Evolutionary conservation across 1,140 invertebrate species (phyloP), one percentile per base, ranked within the genome.

Genomic region (Gyrodactylus bullatarudis): DNA sequence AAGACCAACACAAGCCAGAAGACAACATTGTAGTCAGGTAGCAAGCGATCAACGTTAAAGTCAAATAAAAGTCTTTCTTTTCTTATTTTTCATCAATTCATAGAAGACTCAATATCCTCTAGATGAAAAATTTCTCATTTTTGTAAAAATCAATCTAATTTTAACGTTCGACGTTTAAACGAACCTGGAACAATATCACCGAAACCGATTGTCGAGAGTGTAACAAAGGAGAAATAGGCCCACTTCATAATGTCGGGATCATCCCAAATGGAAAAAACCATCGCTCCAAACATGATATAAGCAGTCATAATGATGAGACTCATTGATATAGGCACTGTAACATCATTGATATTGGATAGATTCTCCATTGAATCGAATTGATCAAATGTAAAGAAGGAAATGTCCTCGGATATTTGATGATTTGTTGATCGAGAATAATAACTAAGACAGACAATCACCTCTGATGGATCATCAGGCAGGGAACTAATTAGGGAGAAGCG

Each of bases 191-290:
- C 90, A 80, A 91, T 89, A 81, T 96, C 92, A 0, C 92, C 92
- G 77, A 96, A 89, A 0, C 92, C 91, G 75, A 94, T 89, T 25
- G 84, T 84, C 19, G 81, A 82, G n/a, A 85, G 78, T 1, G 84
- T 90, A 22, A 90, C 89, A 82, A 91, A 93, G 77, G 91, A 94
- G 78, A 95, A 96, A 80, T 91, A 96, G 72, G 88, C 87, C 26
- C 89, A 89, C 76, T 92, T 89, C 22, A 96, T 81, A 23, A 89
- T 85, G 69, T 85, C 87, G 91, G 92, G 96, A 71, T 87, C 84
- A 74, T 80, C 80, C 79, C 79, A 81, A 1, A 75, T 22, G 1
- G 73, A 23, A 54, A 74, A 74, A 1, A 74, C 54, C 2, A 71
- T 22, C 1, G 73, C 72, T 20, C 73, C 73, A 68, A 74, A 22